phyloP scores from a whole-genome alignment of 2,797 vertebrate genomes.

The Acrocephalus scirpaceus region DNA sequence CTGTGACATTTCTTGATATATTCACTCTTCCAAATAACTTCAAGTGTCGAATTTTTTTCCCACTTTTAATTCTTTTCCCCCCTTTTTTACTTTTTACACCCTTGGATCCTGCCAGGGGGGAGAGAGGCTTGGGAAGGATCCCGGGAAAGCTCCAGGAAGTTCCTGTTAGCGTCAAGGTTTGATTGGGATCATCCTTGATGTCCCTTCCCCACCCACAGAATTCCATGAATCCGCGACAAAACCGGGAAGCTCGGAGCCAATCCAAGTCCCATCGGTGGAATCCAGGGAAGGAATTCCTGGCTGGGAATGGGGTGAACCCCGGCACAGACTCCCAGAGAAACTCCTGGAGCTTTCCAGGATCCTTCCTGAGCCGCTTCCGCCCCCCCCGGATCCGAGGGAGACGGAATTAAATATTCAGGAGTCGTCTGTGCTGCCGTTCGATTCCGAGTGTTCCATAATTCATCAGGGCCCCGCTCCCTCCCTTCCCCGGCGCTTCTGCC shows the following conservation, averaged over 20 bases:
- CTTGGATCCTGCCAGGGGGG: too few relatives aligned
- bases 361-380: neutral
- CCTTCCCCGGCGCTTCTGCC: neutral
- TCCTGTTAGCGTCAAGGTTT: too few relatives aligned
- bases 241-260: fast-evolving
- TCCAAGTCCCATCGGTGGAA: neutral
- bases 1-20: too few relatives aligned
- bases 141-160: too few relatives aligned
- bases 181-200: fast-evolving
- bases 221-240: neutral
- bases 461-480: neutral
- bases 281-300: neutral
- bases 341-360: neutral
- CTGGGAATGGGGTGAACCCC: fast-evolving
- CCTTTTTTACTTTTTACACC: too few relatives aligned
- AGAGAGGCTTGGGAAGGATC: too few relatives aligned
- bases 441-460: neutral
- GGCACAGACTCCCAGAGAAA: neutral
- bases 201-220: neutral
- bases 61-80: too few relatives aligned
- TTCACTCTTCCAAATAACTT: too few relatives aligned
- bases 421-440: fast-evolving
- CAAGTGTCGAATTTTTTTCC: too few relatives aligned
- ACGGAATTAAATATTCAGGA: neutral
- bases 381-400: neutral